Conservation (phyloP, 2,113 vertebrate genomes). For the Bubo bubo region DNA sequence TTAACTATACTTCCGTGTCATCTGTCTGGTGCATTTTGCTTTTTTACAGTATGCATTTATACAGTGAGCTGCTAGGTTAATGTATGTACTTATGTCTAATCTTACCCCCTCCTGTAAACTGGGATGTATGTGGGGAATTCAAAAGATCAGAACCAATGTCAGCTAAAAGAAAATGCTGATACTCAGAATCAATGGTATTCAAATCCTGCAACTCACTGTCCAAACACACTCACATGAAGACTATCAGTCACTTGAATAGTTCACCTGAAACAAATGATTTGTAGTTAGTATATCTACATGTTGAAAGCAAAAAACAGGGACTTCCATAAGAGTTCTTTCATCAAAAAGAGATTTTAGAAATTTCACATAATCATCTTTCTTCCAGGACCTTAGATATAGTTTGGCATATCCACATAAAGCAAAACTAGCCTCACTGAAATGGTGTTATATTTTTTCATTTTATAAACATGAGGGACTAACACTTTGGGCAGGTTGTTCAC, state of each 20-base stretch:
- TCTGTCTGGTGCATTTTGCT: neutral
- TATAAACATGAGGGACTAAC: neutral
- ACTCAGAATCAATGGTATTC: neutral
- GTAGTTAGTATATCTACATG: neutral
- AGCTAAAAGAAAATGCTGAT: neutral
- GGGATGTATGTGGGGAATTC: neutral
- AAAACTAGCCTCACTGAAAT: neutral
- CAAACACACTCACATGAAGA: neutral
- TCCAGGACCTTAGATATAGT: neutral
- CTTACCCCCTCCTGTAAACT: neutral
- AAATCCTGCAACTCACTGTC: neutral
- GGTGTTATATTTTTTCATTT: neutral
- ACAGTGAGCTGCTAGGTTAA: neutral
- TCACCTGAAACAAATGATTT: neutral
- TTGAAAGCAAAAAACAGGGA: neutral
- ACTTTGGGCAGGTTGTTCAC: neutral
- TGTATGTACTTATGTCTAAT: rapidly evolving
- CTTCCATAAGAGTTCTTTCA: neutral
- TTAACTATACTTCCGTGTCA: neutral
- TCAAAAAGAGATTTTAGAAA: neutral
- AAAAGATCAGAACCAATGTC: neutral
- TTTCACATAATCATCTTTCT: neutral
- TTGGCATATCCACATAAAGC: neutral
- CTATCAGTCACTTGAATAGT: neutral
- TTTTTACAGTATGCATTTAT: neutral